Evolutionary conservation across 2,113 vertebrate species (phyloP), one percentile per base, ranked within the genome.

Genomic region (Calyptomena viridis): DNA sequence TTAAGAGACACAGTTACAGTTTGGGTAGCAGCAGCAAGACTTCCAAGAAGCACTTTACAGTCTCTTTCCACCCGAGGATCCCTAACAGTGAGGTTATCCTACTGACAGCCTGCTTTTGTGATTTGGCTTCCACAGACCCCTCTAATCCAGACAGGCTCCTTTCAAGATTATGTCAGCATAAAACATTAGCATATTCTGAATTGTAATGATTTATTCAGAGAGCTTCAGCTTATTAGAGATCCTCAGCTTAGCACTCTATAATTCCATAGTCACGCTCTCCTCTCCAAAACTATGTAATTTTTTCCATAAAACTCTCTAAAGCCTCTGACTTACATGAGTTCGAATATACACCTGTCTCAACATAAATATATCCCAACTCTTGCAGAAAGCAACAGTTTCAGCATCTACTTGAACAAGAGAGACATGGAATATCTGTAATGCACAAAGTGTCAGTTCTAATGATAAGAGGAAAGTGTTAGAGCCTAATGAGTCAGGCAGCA

Each of bases 71-170:
- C 3, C 27, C 1, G 1, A 73, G 35, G 49, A 50, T 3, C 17
- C 74, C 62, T 15, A 3, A 21, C 16, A 67, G 20, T 1, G 3
- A 68, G 37, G 44, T 27, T 33, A 68, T 0, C 1, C 33, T 24
- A 53, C 42, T 5, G 22, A 63, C 50, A 78, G 47, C 11, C 59
- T 39, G 15, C 44, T 74, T 47, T 30, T 49, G 46, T 33, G 44
- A 49, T 25, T 18, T 56, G 73, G 19, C 59, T 66, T 62, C 62
- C 53, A 47, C 2, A 5, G 35, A 63, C 19, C 9, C 47, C 76
- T 55, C 39, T 58, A 4, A 71, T 63, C 47, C 28, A 50, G 8
- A 46, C 28, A 67, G 71, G 47, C 25, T 77, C 49, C 46, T 37
- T 49, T 37, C 24, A 42, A 53, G 24, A 53, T n/a, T 21, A 53